Evolutionary conservation across 2,888 invertebrate species (phyloP), one percentile per base, ranked within the genome.

Genomic region (Drosophila stalkeri): DNA sequence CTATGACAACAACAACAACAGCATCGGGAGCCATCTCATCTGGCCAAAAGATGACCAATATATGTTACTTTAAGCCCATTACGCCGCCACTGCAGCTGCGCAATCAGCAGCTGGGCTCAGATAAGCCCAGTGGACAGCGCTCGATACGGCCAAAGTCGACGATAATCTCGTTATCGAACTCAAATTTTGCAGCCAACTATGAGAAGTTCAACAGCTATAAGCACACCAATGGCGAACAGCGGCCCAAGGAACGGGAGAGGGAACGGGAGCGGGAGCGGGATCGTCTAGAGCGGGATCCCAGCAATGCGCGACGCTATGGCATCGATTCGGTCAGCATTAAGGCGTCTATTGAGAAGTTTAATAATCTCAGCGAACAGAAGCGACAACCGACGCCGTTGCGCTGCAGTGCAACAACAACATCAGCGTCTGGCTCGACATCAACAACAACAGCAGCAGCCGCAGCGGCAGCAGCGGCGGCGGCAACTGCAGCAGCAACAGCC

Each of bases 281-380:
- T 1, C 59, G 66, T 9, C 4, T 23, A 3, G 67, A 71, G 0
- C 64, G 75, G 0, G 62, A 62, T 5, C 72, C 51, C 55, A 72
- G 72, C 64, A 75, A 78, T 72, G 89, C 78, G 1, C 72, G 80
- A 2, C 78, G 77, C 23, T 89, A 86, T 33, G 80, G 89, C 35
- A 92, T 92, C 66, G 92, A 92, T 69, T 90, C 92, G 31, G 78
- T 82, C 49, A 92, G 92, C 70, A 92, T 92, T 35, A 91, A 91
- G 65, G 92, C 91, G 9, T 92, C 92, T 41, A 92, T 92, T 20
- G 92, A 92, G 72, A 92, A 92, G 55, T 92, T 92, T 44, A 93
- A 92, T 68, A 92, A 84, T 75, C 89, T 91, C 7, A 93, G 92
- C 62, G 91, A 91, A 65, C 91, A 91, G 46, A 92, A 92, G 66